Evolutionary conservation across 1,140 invertebrate genomes (phyloP).

Genomic region (Thalassaphorura encarpata): DNA sequence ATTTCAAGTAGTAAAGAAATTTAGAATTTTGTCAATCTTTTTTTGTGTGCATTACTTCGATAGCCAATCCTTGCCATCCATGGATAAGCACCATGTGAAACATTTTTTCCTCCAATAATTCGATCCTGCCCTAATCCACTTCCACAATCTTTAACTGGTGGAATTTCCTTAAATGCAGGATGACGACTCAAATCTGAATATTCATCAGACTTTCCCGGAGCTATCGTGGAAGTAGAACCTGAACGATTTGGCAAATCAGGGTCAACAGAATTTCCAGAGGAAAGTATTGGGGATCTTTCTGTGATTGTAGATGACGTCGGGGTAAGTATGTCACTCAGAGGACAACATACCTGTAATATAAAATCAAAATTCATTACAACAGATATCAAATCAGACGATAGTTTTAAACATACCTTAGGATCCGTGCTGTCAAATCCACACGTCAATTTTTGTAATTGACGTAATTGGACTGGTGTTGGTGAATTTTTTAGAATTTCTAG

Average conservation of each 20-base stretch:
- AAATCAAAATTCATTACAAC: background rate
- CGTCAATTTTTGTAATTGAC: slow-evolving; percentile 16
- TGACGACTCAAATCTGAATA: slow-evolving; percentile 7
- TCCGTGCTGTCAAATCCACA: slow-evolving; percentile 17
- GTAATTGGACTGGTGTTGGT: slow-evolving; percentile 3
- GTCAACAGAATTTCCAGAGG: background rate
- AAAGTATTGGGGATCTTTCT: background rate
- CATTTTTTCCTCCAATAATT: slow-evolving; percentile 25
- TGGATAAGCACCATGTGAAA: slow-evolving; percentile 18
- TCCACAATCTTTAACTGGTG: slow-evolving; percentile 23
- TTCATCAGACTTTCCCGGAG: too few relatives aligned
- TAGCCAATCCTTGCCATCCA: slow-evolving; percentile 31
- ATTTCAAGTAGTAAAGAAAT: background rate
- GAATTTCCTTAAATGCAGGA: slow-evolving; percentile 22
- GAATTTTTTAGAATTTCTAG: slow-evolving; percentile 4
- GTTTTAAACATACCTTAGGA: slow-evolving; percentile 16
- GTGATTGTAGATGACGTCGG: background rate
- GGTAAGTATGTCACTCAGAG: slow-evolving; percentile 9
- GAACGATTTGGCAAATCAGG: too few relatives aligned
- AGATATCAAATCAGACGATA: background rate
- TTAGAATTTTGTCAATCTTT: background rate
- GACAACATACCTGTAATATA: slow-evolving; percentile 20
- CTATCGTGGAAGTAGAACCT: too few relatives aligned
- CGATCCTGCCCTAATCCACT: slow-evolving; percentile 2
- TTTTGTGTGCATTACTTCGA: slow-evolving; percentile 14